These are phyloP conservation scores for Dendronephthya gigantea DNA, from an alignment of 64 coral and sea anemone species.

Conservation along the genomic window DNA sequence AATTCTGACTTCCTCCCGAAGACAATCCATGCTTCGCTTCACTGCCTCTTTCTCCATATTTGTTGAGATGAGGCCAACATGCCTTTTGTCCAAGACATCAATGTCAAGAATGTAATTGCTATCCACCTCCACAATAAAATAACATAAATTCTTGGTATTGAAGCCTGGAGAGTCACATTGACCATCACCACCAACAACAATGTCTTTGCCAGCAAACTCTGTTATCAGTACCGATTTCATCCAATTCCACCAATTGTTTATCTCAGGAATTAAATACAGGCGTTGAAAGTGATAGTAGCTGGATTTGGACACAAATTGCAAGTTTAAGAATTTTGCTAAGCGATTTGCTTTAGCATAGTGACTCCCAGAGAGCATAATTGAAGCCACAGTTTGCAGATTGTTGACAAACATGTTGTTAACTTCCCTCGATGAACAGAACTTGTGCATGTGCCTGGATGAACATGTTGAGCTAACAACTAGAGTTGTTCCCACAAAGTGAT, in stretches of 20 bases:
- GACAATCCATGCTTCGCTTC: background rate
- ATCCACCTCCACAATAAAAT: background rate
- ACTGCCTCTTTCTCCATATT: background rate
- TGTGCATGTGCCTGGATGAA: conserved; percentile 10
- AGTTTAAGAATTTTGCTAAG: background rate
- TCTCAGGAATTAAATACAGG: too few relatives aligned
- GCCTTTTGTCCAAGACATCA: too few relatives aligned
- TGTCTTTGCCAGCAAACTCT: too few relatives aligned
- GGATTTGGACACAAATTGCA: background rate
- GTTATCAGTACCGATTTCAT: too few relatives aligned
- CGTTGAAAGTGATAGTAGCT: too few relatives aligned
- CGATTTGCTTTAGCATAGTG: background rate
- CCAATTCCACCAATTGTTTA: too few relatives aligned
- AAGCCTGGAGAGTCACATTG: too few relatives aligned
- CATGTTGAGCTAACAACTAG: too few relatives aligned
- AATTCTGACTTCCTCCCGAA: background rate
- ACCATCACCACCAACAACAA: too few relatives aligned
- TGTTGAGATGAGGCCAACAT: background rate
- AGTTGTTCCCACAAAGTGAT: too few relatives aligned
- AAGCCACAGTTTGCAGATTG: conserved; percentile 20
- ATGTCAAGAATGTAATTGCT: background rate
- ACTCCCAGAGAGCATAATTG: conserved; percentile 26
- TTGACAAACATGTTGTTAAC: conserved; percentile 14
- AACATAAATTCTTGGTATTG: background rate
- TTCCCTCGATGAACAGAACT: conserved; percentile 5